A percentile compares a stretch with the other conserved stretches of the same genome.
Conservation (phyloP, 2,113 vertebrate genomes). For the Poeciliopsis retropinna region DNA sequence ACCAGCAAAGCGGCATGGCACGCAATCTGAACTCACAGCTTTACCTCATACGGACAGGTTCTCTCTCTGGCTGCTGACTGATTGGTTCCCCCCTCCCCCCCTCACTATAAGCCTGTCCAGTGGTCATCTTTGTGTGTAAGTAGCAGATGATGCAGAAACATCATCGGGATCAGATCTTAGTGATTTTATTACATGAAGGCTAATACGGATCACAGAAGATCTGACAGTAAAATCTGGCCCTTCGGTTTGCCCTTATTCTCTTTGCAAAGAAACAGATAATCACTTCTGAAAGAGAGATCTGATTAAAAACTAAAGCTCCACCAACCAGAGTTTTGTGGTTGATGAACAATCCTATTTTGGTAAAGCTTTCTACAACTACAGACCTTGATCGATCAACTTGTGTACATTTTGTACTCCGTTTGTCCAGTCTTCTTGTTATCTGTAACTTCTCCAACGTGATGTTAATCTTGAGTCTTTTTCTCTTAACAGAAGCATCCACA, state of each 20-base stretch:
- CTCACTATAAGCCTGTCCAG: not conserved
- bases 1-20: not conserved
- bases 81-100: accelerated
- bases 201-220: not conserved
- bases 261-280: too few relatives aligned
- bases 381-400: too few relatives aligned
- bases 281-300: not conserved
- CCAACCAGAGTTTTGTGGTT: not conserved
- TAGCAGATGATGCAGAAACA: not conserved
- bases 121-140: not conserved
- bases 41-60: not conserved
- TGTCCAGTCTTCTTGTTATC: too few relatives aligned
- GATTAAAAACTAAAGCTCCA: not conserved
- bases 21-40: not conserved
- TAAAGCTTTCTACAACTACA: not conserved
- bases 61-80: too few relatives aligned
- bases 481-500: not conserved
- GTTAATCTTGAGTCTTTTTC: not conserved
- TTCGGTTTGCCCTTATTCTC: not conserved
- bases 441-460: not conserved
- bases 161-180: not conserved
- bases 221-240: not conserved
- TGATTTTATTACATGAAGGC: not conserved
- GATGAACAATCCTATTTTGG: not conserved
- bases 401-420: too few relatives aligned